Conservation (phyloP, 2,888 invertebrate species). For the Ametastegia equiseti region DNA sequence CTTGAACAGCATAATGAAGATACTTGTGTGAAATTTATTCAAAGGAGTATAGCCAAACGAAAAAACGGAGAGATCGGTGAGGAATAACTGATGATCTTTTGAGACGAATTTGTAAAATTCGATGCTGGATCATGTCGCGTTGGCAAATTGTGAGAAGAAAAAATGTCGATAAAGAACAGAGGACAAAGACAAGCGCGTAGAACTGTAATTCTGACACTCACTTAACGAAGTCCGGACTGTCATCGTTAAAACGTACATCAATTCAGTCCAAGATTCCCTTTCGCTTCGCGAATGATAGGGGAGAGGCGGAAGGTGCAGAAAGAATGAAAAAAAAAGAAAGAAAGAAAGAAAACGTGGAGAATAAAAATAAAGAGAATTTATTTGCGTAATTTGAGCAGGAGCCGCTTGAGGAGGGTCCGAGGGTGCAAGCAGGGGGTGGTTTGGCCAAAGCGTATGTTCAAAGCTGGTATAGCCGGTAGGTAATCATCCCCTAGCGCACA, state of each 20-base stretch:
- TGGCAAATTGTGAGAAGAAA: not conserved
- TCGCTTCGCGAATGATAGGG: conserved; percentile 48
- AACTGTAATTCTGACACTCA: conserved; percentile 46
- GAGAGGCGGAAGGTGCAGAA: too few relatives aligned
- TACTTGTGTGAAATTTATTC: too few relatives aligned
- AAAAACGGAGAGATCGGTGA: too few relatives aligned
- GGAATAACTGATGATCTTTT: not conserved
- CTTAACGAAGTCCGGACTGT: conserved; percentile 50
- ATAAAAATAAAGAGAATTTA: conserved; percentile 75
- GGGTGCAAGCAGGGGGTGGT: conserved; percentile 56
- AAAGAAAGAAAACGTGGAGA: conserved; percentile 55
- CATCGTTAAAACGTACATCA: conserved; percentile 58
- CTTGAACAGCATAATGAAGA: too few relatives aligned
- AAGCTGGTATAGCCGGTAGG: conserved; percentile 61
- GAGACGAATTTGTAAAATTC: not conserved
- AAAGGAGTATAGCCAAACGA: too few relatives aligned
- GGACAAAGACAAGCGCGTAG: conserved; percentile 11
- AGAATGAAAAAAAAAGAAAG: too few relatives aligned
- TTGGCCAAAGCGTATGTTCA: conserved; percentile 71
- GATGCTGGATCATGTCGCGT: not conserved
- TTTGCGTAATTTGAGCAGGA: conserved; percentile 72
- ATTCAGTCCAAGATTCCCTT: conserved; percentile 43
- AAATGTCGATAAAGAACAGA: not conserved
- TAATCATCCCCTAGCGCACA: conserved; percentile 55
- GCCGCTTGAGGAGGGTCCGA: conserved; percentile 38